Conservation (phyloP, 2,888 invertebrate species). For the Chouioia cunea region DNA sequence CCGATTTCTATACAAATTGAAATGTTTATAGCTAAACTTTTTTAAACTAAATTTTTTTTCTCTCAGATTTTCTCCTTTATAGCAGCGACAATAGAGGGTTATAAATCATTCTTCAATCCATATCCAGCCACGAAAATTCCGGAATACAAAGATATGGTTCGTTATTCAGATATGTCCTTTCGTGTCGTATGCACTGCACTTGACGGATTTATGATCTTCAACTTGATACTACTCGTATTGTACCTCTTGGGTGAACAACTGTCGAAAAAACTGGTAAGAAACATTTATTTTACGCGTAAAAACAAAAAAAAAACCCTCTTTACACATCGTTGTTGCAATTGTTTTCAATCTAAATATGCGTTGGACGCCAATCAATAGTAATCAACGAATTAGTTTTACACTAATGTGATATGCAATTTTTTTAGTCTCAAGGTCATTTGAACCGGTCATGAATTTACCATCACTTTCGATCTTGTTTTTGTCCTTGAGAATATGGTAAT, state of each 20-base stretch:
- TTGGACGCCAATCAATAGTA: too few relatives aligned
- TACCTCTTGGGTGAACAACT: constrained; percentile 74
- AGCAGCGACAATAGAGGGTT: too few relatives aligned
- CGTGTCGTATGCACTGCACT: constrained; percentile 65
- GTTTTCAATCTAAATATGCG: too few relatives aligned
- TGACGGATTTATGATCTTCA: constrained; percentile 77
- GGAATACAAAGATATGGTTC: not conserved
- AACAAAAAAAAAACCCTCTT: constrained; percentile 5
- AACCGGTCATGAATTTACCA: too few relatives aligned
- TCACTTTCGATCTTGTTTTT: constrained; percentile 1
- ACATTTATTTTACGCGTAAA: not conserved
- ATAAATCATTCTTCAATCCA: too few relatives aligned
- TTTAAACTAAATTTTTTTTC: too few relatives aligned
- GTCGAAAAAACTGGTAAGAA: constrained; percentile 72
- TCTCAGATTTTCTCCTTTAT: too few relatives aligned
- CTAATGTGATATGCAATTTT: not conserved
- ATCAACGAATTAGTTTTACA: too few relatives aligned
- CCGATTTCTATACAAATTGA: too few relatives aligned
- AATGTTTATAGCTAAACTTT: too few relatives aligned
- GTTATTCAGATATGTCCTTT: not conserved
- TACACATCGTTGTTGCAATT: too few relatives aligned
- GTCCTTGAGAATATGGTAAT: not conserved
- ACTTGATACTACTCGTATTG: constrained; percentile 73
- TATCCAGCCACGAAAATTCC: too few relatives aligned
- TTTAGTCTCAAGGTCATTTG: not conserved